Evolutionary conservation across 2,113 vertebrate genomes (phyloP).

Genomic region (Mystacornis crossleyi): DNA sequence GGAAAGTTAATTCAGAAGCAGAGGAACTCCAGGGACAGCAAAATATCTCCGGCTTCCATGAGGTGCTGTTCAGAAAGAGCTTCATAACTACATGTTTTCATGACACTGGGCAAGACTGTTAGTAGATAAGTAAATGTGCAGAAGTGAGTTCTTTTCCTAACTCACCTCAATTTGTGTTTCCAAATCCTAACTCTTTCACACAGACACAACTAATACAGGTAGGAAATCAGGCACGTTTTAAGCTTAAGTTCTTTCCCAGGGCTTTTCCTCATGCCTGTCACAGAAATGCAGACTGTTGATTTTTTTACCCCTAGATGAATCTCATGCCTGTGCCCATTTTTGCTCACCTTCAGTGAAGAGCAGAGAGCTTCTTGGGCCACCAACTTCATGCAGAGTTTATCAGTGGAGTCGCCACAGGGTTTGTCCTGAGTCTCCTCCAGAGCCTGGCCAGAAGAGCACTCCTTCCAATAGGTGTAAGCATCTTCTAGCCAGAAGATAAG

Average conservation of each 20-base stretch:
- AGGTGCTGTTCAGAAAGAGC: background rate
- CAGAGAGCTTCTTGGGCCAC: background rate
- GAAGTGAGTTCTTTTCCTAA: background rate
- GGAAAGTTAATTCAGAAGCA: background rate
- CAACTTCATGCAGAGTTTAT: fast-evolving
- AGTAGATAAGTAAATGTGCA: background rate
- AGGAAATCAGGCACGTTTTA: background rate
- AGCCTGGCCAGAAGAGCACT: background rate
- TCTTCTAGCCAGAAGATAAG: background rate
- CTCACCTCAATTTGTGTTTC: background rate
- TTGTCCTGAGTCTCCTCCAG: background rate
- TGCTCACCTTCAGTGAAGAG: background rate
- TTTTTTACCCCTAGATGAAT: background rate
- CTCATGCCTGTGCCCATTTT: background rate
- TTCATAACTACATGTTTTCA: background rate
- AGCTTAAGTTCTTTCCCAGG: background rate
- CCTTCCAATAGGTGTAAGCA: background rate
- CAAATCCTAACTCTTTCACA: background rate
- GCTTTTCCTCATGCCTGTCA: background rate
- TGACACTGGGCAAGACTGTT: background rate
- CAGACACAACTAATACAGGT: background rate
- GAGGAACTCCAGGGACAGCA: background rate
- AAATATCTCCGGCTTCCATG: background rate
- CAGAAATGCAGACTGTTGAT: background rate
- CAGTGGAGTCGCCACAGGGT: background rate